Conservation (phyloP, 1,140 invertebrate genomes). For the Drosophila pruinosa region DNA sequence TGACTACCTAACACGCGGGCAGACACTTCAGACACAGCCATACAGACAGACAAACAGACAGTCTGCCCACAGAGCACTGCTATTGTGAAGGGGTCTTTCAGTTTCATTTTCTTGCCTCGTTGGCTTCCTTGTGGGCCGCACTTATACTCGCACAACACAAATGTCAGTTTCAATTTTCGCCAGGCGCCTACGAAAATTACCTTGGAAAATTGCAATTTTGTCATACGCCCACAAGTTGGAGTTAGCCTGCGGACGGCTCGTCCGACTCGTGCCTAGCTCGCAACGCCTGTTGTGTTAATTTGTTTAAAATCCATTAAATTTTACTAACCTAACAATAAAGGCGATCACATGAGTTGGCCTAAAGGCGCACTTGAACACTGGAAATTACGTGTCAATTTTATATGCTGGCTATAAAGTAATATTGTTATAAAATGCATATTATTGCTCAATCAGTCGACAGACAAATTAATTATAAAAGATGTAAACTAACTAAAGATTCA, state of each 20-base stretch:
- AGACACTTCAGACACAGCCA: background rate
- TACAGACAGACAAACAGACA: background rate
- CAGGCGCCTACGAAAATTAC: slow-evolving; percentile 66
- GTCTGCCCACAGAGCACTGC: slow-evolving; percentile 9
- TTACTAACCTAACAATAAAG: background rate
- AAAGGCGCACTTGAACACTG: background rate
- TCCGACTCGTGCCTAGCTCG: slow-evolving; percentile 40
- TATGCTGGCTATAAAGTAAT: background rate
- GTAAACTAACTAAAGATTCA: background rate
- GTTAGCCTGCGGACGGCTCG: background rate
- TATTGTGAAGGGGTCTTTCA: background rate
- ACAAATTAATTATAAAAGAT: background rate
- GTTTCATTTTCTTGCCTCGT: slow-evolving; percentile 7
- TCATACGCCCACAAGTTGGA: slow-evolving; percentile 44
- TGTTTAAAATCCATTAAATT: slow-evolving; percentile 29
- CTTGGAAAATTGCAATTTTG: slow-evolving; percentile 70
- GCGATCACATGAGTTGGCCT: background rate
- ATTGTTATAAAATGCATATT: background rate
- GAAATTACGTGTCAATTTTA: background rate
- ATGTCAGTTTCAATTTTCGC: slow-evolving; percentile 72
- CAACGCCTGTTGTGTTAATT: slow-evolving; percentile 57
- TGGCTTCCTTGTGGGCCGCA: slow-evolving; percentile 65
- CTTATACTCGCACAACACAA: slow-evolving; percentile 12
- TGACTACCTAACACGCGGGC: background rate
- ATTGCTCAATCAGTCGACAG: background rate